Base-by-base conservation (phyloP, 2,113 vertebrate species). In the Gila orcuttii region DNA sequence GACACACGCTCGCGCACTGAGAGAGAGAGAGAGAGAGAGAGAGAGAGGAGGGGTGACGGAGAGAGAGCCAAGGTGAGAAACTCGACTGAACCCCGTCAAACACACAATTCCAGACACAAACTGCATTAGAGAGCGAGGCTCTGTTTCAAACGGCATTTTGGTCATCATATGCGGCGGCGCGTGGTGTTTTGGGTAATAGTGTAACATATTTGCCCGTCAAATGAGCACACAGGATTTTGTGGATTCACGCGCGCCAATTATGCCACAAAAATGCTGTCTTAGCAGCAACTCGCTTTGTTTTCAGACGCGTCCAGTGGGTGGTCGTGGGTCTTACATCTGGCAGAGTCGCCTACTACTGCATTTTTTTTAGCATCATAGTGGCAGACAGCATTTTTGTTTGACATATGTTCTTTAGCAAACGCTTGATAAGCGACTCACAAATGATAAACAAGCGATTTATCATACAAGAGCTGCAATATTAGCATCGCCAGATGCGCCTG, bases 21-120 rank as follows among this genome's bases (percentile, higher is more conserved):
- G 86, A 60, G 71, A 55, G 86, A 77, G 55, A 60, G 66, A 71
- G 75, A 78, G 85, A 59, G 84, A 69, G 45, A 86, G 87, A 62
- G 87, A 64, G 80, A 79, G 79, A 60, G 87, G n/a, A 25, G 25
- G 78, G 36, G 82, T 15, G 62, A 33, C n/a, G 28, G 36, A 69
- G 50, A 68, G 87, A 21, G 74, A 79, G 80, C 25, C 25, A 83
- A 82, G 71, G 83, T 59, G 87, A 71, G 87, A 85, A 57, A 73
- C 62, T 76, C 60, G 23, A 25, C 84, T 39, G 75, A 66, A 62
- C 62, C 84, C 83, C 59, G 33, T 36, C 47, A n/a, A 50, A 50
- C 86, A 69, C 64, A 64, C 66, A 12, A 8, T 50, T 15, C 25
- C 62, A 82, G n/a, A 36, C 80, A 31, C 79, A 50, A 36, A 69